These are phyloP conservation scores for Lethenteron camtschaticum DNA, from an alignment of 2,113 vertebrate genomes.

Conservation along the genomic window DNA sequence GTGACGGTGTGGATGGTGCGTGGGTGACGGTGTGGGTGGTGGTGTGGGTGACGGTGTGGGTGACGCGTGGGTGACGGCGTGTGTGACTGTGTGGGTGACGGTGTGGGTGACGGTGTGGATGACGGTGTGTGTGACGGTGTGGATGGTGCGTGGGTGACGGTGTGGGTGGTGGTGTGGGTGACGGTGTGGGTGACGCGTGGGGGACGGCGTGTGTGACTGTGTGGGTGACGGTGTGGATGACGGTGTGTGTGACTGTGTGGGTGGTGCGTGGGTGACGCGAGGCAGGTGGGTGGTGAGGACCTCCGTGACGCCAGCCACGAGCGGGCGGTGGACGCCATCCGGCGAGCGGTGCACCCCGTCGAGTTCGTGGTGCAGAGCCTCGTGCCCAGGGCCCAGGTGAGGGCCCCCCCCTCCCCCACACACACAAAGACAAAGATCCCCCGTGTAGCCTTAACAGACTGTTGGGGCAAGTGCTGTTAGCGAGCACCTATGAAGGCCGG, in stretches of 20 bases:
- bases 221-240: not conserved
- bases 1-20: too few species aligned
- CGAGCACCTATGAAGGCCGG: too few species aligned
- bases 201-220: too few species aligned
- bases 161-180: not conserved
- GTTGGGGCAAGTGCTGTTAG: too few species aligned
- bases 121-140: not conserved
- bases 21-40: too few species aligned
- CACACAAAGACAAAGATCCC: too few species aligned
- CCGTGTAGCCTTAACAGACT: too few species aligned
- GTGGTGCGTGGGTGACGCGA: slow-evolving; percentile 6
- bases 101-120: not conserved
- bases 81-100: not conserved
- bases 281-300: slow-evolving; percentile 81
- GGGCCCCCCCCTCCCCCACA: slow-evolving; percentile 9
- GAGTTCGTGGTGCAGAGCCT: slow-evolving; percentile 86
- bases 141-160: not conserved
- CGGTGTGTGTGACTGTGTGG: not conserved
- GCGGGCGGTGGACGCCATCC: slow-evolving; percentile 93
- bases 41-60: not conserved
- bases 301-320: slow-evolving; percentile 90
- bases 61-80: not conserved
- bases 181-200: not conserved
- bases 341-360: slow-evolving; percentile 51
- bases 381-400: slow-evolving; percentile 62